Conservation (phyloP, 2,113 vertebrate species). For the Dasyurus viverrinus region DNA sequence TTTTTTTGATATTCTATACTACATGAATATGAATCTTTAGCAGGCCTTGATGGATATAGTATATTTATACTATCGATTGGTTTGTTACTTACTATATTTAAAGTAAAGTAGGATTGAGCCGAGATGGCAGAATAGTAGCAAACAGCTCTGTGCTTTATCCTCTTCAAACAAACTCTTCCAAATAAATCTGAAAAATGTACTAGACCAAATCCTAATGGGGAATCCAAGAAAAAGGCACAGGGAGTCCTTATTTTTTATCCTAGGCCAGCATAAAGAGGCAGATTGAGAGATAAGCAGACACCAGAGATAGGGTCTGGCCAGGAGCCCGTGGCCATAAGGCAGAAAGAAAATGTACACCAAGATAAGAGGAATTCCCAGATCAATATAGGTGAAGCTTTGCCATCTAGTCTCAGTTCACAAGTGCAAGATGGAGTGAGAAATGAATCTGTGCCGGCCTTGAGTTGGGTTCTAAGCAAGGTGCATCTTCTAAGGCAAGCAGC, state of each 20-base stretch:
- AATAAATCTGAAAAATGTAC: background rate
- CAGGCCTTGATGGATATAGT: background rate
- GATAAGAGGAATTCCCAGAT: background rate
- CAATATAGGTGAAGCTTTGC: background rate
- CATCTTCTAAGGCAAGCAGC: background rate
- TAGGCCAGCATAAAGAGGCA: background rate
- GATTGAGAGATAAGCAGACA: background rate
- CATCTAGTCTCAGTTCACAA: background rate
- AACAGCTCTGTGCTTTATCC: background rate
- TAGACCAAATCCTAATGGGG: too few relatives aligned
- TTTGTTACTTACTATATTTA: background rate
- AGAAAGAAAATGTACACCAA: background rate
- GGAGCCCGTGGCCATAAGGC: background rate
- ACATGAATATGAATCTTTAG: background rate
- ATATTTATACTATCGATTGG: background rate
- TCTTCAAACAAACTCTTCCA: background rate
- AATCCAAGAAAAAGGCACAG: background rate
- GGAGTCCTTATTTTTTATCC: background rate
- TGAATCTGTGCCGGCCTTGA: background rate
- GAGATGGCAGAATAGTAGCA: background rate
- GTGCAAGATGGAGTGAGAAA: background rate
- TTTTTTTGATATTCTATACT: background rate
- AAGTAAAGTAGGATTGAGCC: background rate
- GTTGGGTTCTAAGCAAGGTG: background rate
- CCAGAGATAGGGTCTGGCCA: background rate